A percentile compares a stretch with the other conserved stretches of the same genome.
Conservation (phyloP, 2,888 invertebrate species). For the Drosophila ezoana region DNA sequence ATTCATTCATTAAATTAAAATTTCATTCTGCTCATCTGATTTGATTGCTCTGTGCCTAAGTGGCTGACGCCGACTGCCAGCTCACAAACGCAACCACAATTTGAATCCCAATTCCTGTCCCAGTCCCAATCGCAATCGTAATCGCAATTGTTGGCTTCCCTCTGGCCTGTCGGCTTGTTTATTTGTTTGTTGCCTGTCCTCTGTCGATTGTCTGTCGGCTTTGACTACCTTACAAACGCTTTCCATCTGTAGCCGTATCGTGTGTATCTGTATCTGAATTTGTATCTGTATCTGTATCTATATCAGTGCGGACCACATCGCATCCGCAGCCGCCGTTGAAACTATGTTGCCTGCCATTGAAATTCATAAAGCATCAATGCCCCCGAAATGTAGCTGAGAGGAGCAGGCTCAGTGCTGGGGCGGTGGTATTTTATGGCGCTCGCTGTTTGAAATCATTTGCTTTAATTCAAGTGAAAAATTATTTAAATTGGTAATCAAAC, state of each 20-base stretch:
- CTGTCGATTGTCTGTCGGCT: conserved; percentile 50
- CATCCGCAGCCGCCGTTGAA: conserved; percentile 44
- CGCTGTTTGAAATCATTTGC: conserved; percentile 75
- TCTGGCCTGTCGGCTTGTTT: conserved; percentile 55
- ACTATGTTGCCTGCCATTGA: conserved; percentile 70
- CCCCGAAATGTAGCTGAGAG: conserved; percentile 1
- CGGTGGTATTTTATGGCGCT: conserved; percentile 42
- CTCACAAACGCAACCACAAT: conserved; percentile 48
- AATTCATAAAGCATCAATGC: conserved; percentile 76
- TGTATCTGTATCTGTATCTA: conserved; percentile 23
- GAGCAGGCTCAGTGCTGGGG: conserved; percentile 1
- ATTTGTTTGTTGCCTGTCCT: conserved; percentile 55
- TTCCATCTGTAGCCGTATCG: conserved; percentile 27
- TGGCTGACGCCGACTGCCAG: conserved; percentile 43
- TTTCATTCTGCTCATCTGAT: conserved; percentile 76
- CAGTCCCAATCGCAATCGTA: conserved; percentile 66
- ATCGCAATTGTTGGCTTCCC: conserved; percentile 71
- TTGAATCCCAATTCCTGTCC: conserved; percentile 55
- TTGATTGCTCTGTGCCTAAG: conserved; percentile 77
- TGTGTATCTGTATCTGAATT: conserved; percentile 37
- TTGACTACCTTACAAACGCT: conserved; percentile 36
- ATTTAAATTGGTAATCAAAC: conserved; percentile 79
- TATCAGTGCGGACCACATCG: conserved; percentile 42
- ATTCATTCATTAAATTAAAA: conserved; percentile 80
- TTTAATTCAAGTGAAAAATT: conserved; percentile 80